phyloP scores from a whole-genome alignment of 2,888 invertebrate genomes.

The Orchesellides sinensis region DNA sequence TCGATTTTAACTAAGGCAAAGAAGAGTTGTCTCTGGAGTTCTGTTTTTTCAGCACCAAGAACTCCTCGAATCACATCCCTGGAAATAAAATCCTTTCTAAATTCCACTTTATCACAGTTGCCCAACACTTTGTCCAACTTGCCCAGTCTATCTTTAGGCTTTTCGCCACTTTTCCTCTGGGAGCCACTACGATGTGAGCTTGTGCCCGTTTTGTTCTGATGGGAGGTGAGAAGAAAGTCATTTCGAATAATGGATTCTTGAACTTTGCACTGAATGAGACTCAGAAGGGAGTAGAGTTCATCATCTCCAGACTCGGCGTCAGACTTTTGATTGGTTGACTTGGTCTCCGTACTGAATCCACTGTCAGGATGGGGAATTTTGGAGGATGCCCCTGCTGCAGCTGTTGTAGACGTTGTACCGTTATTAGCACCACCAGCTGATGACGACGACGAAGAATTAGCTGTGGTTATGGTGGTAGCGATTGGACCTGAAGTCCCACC shows the following conservation, averaged over 20 bases:
- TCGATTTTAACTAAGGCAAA: constrained; percentile 70
- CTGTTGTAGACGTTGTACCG: background rate
- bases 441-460: constrained; percentile 27
- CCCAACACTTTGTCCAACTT: constrained; percentile 68
- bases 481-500: constrained; percentile 23
- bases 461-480: constrained; percentile 20
- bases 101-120: constrained; percentile 67
- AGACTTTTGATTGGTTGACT: constrained; percentile 69
- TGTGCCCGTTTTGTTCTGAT: constrained; percentile 34
- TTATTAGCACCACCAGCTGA: constrained; percentile 36
- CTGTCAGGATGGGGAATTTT: constrained; percentile 69
- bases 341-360: constrained; percentile 72
- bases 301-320: constrained; percentile 70
- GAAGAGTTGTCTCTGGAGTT: constrained; percentile 71
- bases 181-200: constrained; percentile 31
- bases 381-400: background rate
- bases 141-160: constrained; percentile 64
- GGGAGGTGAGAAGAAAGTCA: constrained; percentile 53
- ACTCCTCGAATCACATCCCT: constrained; percentile 67
- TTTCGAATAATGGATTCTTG: constrained; percentile 59
- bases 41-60: constrained; percentile 61
- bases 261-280: constrained; percentile 73
- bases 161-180: constrained; percentile 28
- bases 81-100: constrained; percentile 69
- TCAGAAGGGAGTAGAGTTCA: constrained; percentile 72